Evolutionary conservation across 2,888 invertebrate species (phyloP).

Genomic region (Mylabris sibirica): DNA sequence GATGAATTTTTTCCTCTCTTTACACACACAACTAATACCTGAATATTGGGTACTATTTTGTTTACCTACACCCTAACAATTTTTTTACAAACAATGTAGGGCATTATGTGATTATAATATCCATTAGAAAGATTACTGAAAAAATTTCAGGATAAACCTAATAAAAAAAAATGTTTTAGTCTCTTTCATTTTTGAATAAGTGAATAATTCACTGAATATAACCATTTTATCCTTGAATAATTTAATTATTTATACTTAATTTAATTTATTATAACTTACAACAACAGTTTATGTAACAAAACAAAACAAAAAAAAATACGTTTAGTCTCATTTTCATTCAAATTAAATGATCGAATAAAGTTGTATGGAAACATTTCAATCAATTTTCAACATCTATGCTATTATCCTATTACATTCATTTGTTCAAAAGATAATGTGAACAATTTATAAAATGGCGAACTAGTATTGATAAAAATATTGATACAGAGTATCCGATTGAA

Average conservation of each 20-base stretch:
- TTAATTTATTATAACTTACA: not conserved
- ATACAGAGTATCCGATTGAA: too few species aligned
- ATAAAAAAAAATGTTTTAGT: too few species aligned
- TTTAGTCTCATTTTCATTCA: not conserved
- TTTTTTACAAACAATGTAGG: not conserved
- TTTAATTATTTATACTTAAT: too few species aligned
- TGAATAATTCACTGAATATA: too few species aligned
- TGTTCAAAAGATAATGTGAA: not conserved
- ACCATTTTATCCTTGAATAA: too few species aligned
- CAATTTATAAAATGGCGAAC: too few species aligned
- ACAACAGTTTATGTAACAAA: not conserved
- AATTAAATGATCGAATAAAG: not conserved
- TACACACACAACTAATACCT: constrained; percentile 13
- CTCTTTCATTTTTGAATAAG: too few species aligned
- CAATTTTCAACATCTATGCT: not conserved
- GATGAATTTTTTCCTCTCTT: not conserved
- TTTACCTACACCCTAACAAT: constrained; percentile 7
- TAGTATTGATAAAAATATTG: too few species aligned
- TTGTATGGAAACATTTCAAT: not conserved
- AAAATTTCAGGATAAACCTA: too few species aligned
- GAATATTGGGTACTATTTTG: constrained; percentile 16
- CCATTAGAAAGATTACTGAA: too few species aligned
- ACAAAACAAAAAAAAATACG: not conserved
- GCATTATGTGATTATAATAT: not conserved
- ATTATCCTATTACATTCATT: not conserved